Percentiles rank a stretch among this genome's conserved stretches.
These are phyloP conservation scores for Trachelus stipa DNA, from an alignment of 2,888 invertebrate species.

Conservation along the genomic window DNA sequence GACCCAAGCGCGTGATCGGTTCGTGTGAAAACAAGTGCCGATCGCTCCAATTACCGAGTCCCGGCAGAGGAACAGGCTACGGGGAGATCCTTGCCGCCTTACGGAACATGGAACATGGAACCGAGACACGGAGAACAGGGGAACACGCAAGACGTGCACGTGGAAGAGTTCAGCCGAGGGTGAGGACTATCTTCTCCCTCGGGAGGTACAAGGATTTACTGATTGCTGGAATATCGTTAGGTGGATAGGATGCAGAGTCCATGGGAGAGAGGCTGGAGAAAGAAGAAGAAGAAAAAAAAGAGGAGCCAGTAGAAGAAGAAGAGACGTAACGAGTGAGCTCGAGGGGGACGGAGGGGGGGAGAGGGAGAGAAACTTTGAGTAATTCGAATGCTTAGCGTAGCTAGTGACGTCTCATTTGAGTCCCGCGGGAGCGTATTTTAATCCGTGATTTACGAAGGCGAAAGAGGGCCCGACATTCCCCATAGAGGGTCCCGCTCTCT, in stretches of 20 bases:
- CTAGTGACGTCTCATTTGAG: constrained; percentile 55
- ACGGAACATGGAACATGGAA: constrained; percentile 8
- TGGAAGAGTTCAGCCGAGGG: neutral
- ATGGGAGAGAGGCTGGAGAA: neutral
- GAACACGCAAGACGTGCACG: constrained; percentile 2
- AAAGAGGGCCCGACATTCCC: constrained; percentile 30
- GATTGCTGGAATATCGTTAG: neutral
- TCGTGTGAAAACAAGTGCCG: constrained; percentile 62
- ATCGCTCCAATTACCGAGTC: constrained; percentile 59
- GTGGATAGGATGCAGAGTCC: neutral
- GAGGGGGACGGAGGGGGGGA: neutral
- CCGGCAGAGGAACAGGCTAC: neutral
- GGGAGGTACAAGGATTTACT: neutral
- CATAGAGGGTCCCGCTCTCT: constrained; percentile 23
- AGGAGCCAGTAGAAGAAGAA: neutral
- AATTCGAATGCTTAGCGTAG: constrained; percentile 3
- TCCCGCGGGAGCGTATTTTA: constrained; percentile 50
- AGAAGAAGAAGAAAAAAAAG: neutral
- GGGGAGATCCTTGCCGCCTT: neutral
- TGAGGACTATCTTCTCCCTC: neutral
- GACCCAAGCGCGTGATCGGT: constrained; percentile 46
- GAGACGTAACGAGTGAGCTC: neutral
- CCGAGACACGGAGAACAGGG: neutral
- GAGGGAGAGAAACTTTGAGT: neutral
- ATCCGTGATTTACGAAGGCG: constrained; percentile 55